Conservation (phyloP, 2,797 vertebrate species). For the Tenualosa ilisha region DNA sequence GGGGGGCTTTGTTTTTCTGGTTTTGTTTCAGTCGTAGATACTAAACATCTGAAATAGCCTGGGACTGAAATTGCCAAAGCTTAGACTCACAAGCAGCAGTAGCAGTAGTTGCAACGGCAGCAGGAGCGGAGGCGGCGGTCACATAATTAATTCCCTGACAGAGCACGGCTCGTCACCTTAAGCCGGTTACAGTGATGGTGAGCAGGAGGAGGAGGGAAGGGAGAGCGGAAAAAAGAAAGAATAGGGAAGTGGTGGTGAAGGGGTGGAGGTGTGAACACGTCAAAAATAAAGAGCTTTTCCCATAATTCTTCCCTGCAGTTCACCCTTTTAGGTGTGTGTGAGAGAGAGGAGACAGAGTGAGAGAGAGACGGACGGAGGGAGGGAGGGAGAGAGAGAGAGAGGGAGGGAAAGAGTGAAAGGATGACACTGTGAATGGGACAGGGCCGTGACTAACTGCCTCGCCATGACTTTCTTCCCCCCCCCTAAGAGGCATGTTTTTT, state of each 20-base stretch:
- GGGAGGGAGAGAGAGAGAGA: conserved; percentile 40
- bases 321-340: conserved; percentile 23
- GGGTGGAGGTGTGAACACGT: conserved; percentile 44
- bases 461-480: conserved; percentile 47
- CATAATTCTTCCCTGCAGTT: conserved; percentile 53
- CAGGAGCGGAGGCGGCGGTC: not conserved
- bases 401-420: conserved; percentile 49
- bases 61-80: not conserved
- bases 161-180: conserved; percentile 40
- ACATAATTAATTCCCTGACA: conserved; percentile 39
- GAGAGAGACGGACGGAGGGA: not conserved
- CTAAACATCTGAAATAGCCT: too few relatives aligned
- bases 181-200: conserved; percentile 27
- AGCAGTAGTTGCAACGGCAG: not conserved
- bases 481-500: not conserved
- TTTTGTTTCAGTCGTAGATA: too few relatives aligned
- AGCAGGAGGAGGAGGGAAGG: not conserved
- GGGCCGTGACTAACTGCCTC: conserved; percentile 57
- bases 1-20: not conserved
- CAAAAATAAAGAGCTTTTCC: conserved; percentile 55
- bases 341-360: not conserved
- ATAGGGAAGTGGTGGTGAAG: not conserved
- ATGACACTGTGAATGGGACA: conserved; percentile 50
- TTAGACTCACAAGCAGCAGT: not conserved
- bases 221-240: conserved; percentile 16